Percentiles rank a stretch among this genome's conserved stretches.
Conservation (phyloP, 2,797 vertebrate species). For the Oryzias sinensis region DNA sequence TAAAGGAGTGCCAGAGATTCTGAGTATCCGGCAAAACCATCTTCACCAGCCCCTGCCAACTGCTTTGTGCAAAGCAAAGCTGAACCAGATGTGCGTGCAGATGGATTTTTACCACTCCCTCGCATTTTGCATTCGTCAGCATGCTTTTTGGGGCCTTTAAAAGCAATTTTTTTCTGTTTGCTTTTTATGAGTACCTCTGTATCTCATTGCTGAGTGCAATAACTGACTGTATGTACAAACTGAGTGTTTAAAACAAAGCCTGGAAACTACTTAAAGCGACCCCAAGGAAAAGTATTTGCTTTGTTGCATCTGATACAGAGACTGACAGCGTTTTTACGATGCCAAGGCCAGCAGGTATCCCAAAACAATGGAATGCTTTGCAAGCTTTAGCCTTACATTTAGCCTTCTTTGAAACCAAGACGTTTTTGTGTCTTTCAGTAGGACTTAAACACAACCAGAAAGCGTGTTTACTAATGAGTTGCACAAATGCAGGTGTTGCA, state of each 20-base stretch:
- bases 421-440: neutral
- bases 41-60: constrained; percentile 68
- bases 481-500: neutral
- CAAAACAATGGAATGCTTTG: neutral
- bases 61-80: constrained; percentile 73
- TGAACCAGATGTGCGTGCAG: constrained; percentile 73
- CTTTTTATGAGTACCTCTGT: constrained; percentile 26
- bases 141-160: constrained; percentile 52
- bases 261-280: constrained; percentile 1
- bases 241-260: neutral
- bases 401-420: too few species aligned
- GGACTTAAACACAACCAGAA: neutral
- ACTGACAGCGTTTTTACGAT: constrained; percentile 1
- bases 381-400: too few species aligned
- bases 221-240: neutral
- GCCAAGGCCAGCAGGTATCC: neutral
- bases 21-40: constrained; percentile 78
- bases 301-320: neutral
- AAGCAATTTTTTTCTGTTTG: constrained; percentile 34
- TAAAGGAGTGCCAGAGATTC: constrained; percentile 66
- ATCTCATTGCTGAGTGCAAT: neutral
- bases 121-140: constrained; percentile 69
- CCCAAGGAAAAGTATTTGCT: neutral
- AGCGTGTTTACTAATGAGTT: neutral
- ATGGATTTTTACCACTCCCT: constrained; percentile 69